Percentiles rank a stretch among this genome's conserved stretches.
Conservation (phyloP, 2,797 vertebrate species). For the Mionectes olivaceus region DNA sequence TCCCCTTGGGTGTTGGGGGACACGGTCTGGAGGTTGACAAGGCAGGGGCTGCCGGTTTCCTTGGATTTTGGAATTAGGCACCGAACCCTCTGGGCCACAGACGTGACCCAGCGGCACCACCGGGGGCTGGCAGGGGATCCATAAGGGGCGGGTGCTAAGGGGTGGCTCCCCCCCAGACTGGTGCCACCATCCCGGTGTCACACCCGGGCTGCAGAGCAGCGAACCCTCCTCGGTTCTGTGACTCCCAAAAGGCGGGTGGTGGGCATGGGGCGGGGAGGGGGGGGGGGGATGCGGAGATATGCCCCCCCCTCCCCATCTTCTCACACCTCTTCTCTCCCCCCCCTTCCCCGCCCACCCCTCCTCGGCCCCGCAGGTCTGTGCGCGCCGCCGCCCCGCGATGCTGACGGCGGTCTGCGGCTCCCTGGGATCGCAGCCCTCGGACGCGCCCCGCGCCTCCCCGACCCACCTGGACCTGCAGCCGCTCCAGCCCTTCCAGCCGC, state of each 20-base stretch:
- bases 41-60: background rate
- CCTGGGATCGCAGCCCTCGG: slow-evolving; percentile 81
- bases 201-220: accelerated
- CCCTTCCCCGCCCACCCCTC: background rate
- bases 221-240: accelerated
- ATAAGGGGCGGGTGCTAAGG: accelerated
- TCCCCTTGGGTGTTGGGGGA: background rate
- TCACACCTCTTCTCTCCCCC: background rate
- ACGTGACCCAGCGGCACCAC: background rate
- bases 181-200: background rate
- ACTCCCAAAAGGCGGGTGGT: accelerated
- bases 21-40: accelerated
- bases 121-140: background rate
- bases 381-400: slow-evolving; percentile 71
- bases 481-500: slow-evolving; percentile 77
- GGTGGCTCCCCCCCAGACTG: accelerated
- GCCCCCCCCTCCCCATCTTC: background rate
- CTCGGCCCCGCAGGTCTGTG: slow-evolving; percentile 58
- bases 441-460: slow-evolving; percentile 77
- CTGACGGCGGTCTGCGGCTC: slow-evolving; percentile 83
- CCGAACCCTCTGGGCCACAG: background rate
- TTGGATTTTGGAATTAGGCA: background rate
- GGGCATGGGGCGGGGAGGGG: background rate
- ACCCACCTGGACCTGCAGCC: slow-evolving; percentile 78
- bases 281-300: background rate